Percentiles rank a stretch among this genome's conserved stretches.
These are phyloP conservation scores for Macrotrachela quadricornifera DNA, from an alignment of 1,140 invertebrate genomes.

Conservation along the genomic window DNA sequence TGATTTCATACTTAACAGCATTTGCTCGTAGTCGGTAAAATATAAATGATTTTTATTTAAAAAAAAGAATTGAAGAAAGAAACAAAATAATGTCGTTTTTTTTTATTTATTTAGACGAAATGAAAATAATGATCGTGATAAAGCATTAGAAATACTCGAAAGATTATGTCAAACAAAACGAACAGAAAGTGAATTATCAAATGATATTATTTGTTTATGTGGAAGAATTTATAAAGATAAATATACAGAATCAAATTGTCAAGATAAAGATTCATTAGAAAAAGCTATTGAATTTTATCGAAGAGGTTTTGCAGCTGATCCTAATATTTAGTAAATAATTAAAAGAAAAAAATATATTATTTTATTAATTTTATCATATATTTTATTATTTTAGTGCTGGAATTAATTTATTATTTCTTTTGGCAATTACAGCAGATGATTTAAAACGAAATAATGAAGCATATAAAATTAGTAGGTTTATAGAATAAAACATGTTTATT, in stretches of 20 bases:
- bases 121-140: too few relatives aligned
- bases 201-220: conserved; percentile 89
- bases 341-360: too few relatives aligned
- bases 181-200: too few relatives aligned
- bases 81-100: conserved; percentile 30
- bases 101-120: too few relatives aligned
- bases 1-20: too few relatives aligned
- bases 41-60: too few relatives aligned
- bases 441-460: neutral
- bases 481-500: neutral
- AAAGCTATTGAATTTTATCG: conserved; percentile 71
- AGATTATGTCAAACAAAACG: too few relatives aligned
- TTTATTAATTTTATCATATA: too few relatives aligned
- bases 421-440: neutral
- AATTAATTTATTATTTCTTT: neutral
- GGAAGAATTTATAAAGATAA: conserved; percentile 96
- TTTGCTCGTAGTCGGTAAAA: conserved; percentile 46
- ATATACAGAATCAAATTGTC: conserved; percentile 81
- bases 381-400: neutral
- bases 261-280: conserved; percentile 61
- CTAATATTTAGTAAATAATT: conserved; percentile 21
- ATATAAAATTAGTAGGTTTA: neutral
- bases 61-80: conserved; percentile 69
- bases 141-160: too few relatives aligned
- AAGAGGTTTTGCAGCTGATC: conserved; percentile 10